Base-by-base conservation (phyloP, 2,797 vertebrate species). In the Linurgus olivaceus region DNA sequence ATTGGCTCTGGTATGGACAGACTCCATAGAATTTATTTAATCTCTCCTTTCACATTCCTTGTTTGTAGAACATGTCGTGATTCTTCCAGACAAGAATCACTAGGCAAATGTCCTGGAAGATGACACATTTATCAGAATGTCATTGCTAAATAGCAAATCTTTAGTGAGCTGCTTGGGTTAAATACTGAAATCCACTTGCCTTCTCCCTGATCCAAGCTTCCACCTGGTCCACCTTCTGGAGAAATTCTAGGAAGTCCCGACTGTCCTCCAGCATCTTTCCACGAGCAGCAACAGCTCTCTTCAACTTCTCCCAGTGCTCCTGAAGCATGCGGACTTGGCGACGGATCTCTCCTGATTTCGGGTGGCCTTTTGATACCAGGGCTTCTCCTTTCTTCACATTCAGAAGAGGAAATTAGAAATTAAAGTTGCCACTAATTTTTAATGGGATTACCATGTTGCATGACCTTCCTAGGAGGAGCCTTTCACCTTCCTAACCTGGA, bases 201-300 rank as follows among this genome's bases (percentile, higher is more conserved):
- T 98, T 99, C 67, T 99, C 98, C 90, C 98, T 97, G 94, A 99
- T 99, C 99, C 99, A 99, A 92, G 98, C 97, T 96, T 99, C 99
- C 87, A 99, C 98, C 48, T 98, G 97, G 38, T 99, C 98, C 24
- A 98, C 98, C 86, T 98, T 98, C 96, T 98, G 98, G 50, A 99
- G 97, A 96, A 99, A 99, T 96, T 99, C 98, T 74, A 99, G 97
- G 90, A 99, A 98, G 94, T 98, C 98, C 50, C 97, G 88, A 78
- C 98, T 98, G 47, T 98, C 98, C 82, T 99, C 98, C 85, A 99
- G 97, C 97, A 98, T 96, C 96, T 98, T 98, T 48, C 98, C 98
- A 38, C 97, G 95, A 31, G 92, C 86, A n/a, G 97, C 97, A 87
- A 98, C 93, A 1, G 98, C 97, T 83, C 93, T 96, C 94, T 98